Evolutionary conservation across 2,113 vertebrate genomes (phyloP).

Genomic region (Galeopterus variegatus): DNA sequence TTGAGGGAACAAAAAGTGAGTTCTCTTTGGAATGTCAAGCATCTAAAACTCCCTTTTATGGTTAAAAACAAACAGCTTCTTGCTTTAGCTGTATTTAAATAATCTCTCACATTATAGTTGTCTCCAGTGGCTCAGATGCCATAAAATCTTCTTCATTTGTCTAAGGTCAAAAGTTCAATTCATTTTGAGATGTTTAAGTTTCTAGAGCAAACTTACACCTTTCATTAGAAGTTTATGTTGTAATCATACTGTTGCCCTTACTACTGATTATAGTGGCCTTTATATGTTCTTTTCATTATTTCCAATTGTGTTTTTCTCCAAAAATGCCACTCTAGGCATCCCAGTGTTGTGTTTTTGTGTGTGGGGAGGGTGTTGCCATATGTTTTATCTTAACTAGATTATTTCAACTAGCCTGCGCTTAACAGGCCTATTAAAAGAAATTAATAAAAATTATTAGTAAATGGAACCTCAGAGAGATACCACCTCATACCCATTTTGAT

Average conservation of each 20-base stretch:
- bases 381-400: background rate
- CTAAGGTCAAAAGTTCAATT: background rate
- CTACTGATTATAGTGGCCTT: background rate
- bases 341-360: no score
- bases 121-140: background rate
- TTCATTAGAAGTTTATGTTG: background rate
- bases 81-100: slow-evolving; percentile 4
- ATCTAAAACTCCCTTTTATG: background rate
- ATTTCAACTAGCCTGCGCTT: background rate
- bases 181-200: background rate
- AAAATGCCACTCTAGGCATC: background rate
- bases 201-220: background rate
- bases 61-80: background rate
- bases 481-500: background rate
- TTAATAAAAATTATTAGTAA: background rate
- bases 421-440: background rate
- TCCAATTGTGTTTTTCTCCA: background rate
- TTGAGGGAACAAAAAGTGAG: background rate
- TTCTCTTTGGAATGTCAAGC: background rate
- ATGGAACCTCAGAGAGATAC: background rate
- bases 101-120: background rate
- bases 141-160: background rate
- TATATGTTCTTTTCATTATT: background rate
- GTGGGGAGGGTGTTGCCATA: no score
- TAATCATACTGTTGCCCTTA: background rate